Base-by-base conservation (phyloP, 1,140 invertebrate genomes). In the Probaryconus sp. region DNA sequence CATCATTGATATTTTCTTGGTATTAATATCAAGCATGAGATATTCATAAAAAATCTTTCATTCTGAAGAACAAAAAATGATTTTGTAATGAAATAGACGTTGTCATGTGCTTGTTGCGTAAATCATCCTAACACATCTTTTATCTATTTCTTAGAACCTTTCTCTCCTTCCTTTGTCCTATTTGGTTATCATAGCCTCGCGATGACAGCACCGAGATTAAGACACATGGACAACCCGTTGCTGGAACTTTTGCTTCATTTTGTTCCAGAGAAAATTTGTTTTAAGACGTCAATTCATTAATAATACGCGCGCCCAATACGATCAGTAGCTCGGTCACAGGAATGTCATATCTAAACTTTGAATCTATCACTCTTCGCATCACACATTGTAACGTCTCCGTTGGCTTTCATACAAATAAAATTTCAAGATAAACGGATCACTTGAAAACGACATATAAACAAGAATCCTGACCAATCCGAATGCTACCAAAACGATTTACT, bases 271-370 rank as follows among this genome's bases (percentile, higher is more conserved):
- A 40, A 67, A 61, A 73, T 73, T 73, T 61, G 69, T 73, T 55
- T 61, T 67, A 64, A 60, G 45, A 14, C 48, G 56, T 65, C 73
- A 76, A 76, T 70, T 76, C 73, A 76, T 76, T 76, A 76, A 76
- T 70, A 76, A 70, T 67, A 43, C 40, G 47, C 21, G 48, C 50
- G 65, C 61, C 61, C 48, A 31, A 55, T 35, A 61, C 37, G 67
- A 70, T 70, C 67, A 53, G 73, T 67, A 76, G 73, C 61, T 28
- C 47, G 21, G 37, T 48, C 56, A 43, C 5, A 67, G 63, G 55
- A 70, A 76, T 76, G 31, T 30, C 33, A 31, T 73, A 73, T 73
- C 68, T 53, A 7, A 9, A 33, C 33, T 33, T 33, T n/a, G 17
- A 70, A 76, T 76, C 73, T 71, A 56, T 76, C 53, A 43, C 48